Base-by-base conservation (phyloP, 2,113 vertebrate species). In the Spheniscus mendiculus region DNA sequence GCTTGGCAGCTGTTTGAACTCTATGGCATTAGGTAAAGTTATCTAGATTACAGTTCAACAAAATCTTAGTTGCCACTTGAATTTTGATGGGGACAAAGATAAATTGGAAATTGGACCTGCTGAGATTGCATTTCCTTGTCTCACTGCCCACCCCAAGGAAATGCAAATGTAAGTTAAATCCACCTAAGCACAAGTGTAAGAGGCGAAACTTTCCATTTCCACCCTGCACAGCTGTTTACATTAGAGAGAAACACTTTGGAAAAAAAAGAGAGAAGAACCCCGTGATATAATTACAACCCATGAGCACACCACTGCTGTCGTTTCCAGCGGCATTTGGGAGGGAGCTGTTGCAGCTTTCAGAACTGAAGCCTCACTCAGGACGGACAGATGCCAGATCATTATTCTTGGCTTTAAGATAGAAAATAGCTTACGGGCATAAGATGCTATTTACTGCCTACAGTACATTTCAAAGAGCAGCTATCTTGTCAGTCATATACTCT, bases 371-470 rank as follows among this genome's bases (percentile, higher is more conserved):
- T 91, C 25, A 12, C 53, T 95, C 66, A 66, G 69, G 78, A 90
- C 93, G 89, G 72, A 89, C 85, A 92, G 88, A 94, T 96, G 95
- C 94, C 97, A 97, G 91, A 97, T 91, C 79, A 72, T 96, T 97
- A 87, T 95, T 96, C 82, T 83, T 96, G 95, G 91, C 87, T 96
- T 96, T 59, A 50, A 86, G 73, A 62, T 7, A 94, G 90, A 96
- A 94, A 97, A 97, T 73, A 95, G 90, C 95, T 94, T 58, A 77
- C 83, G 83, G 97, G 90, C 63, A 96, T 18, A 63, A 90, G 78
- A 67, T 93, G 93, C 83, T 97, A 30, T 95, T 92, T 87, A 23
- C 50, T 92, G 89, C 83, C 91, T 95, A 19, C 80, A 93, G 88
- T 82, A 69, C 76, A 44, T 96, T 90, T 96, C 83, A 96, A 95